Conservation (phyloP, 2,113 vertebrate species). For the Rana temporaria region DNA sequence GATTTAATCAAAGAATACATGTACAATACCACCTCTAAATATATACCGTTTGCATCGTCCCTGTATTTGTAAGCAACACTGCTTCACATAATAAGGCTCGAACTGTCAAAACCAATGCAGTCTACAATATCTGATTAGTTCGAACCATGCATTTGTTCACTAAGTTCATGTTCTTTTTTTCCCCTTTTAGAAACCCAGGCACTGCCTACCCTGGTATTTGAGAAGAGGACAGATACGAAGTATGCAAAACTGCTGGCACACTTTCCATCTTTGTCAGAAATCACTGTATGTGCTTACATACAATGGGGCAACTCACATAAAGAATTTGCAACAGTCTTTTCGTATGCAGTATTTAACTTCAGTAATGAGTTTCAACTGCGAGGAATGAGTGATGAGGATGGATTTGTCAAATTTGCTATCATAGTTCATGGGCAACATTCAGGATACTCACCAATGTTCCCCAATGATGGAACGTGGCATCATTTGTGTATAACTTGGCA, state of each 20-base stretch:
- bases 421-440: conserved; percentile 85
- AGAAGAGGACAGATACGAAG: conserved; percentile 74
- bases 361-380: conserved; percentile 88
- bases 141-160: too few relatives aligned
- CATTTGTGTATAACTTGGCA: conserved; percentile 86
- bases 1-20: too few relatives aligned
- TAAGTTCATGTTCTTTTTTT: neutral
- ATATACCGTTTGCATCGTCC: too few relatives aligned
- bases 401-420: conserved; percentile 77
- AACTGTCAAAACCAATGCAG: too few relatives aligned
- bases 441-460: conserved; percentile 78
- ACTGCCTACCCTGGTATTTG: conserved; percentile 74
- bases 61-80: too few relatives aligned
- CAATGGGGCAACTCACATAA: conserved; percentile 78
- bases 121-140: too few relatives aligned
- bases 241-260: conserved; percentile 72
- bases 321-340: conserved; percentile 81
- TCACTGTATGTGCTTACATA: conserved; percentile 81
- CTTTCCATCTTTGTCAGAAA: conserved; percentile 73
- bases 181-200: conserved; percentile 59
- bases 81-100: too few relatives aligned
- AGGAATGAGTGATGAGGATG: conserved; percentile 70
- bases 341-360: conserved; percentile 77
- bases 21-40: too few relatives aligned
- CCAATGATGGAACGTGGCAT: conserved; percentile 81